phyloP scores from a whole-genome alignment of 2,888 invertebrate species.

The Lacanobia oleracea region DNA sequence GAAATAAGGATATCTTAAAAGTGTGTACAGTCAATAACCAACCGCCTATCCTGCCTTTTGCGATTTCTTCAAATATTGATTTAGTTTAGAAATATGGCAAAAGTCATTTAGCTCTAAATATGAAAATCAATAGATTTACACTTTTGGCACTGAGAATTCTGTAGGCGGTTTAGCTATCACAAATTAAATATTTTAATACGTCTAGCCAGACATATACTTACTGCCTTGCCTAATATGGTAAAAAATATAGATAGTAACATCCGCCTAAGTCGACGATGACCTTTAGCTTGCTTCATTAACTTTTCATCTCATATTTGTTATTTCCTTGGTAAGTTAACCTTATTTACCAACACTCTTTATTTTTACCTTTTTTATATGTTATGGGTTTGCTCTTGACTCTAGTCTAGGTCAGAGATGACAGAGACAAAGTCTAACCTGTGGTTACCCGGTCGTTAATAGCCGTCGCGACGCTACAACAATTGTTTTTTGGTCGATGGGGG shows the following conservation, averaged over 20 bases:
- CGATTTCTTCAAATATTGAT: slow-evolving; percentile 23
- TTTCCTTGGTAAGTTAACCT: no score
- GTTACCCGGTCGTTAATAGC: no score
- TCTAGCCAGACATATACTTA: neutral
- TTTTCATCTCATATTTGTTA: no score
- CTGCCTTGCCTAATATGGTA: neutral
- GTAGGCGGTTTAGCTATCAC: slow-evolving; percentile 27
- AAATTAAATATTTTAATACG: slow-evolving; percentile 3
- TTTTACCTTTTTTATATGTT: no score
- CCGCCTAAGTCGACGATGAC: no score
- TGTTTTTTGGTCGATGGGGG: no score
- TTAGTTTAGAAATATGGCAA: slow-evolving; percentile 13
- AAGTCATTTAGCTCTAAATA: slow-evolving; percentile 13
- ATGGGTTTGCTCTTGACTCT: no score
- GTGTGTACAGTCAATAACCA: neutral
- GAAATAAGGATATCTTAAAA: slow-evolving; percentile 32
- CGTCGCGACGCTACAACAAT: no score
- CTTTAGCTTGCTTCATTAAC: no score
- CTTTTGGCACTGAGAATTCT: slow-evolving; percentile 9
- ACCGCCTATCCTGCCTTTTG: neutral
- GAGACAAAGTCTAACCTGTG: no score
- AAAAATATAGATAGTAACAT: neutral
- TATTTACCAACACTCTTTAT: no score
- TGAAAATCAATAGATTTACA: slow-evolving; percentile 10
- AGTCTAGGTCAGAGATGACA: no score